These are phyloP conservation scores for Drosophila nr. fundita DNA, from an alignment of 2,888 invertebrate species.

Conservation along the genomic window DNA sequence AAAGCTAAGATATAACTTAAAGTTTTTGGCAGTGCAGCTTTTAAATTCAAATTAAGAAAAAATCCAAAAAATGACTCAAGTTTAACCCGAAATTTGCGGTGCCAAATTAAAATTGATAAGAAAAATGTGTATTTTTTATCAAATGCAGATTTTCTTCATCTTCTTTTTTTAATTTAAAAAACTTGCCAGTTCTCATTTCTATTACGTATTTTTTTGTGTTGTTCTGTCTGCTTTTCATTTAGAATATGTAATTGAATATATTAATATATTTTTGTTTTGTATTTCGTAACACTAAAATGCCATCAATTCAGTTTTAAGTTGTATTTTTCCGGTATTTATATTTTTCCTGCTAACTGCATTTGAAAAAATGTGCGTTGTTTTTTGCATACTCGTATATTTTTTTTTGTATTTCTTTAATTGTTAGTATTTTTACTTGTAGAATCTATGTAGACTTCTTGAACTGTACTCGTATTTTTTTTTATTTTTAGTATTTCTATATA, in stretches of 20 bases:
- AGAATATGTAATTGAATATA: constrained; percentile 59
- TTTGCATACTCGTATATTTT: constrained; percentile 41
- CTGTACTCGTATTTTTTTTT: constrained; percentile 31
- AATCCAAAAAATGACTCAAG: neutral
- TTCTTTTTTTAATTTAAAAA: constrained; percentile 14
- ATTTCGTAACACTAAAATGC: constrained; percentile 65
- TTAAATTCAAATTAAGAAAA: constrained; percentile 14
- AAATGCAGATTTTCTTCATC: constrained; percentile 1
- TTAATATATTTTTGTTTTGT: constrained; percentile 30
- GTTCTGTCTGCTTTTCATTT: constrained; percentile 36
- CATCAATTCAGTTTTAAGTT: constrained; percentile 73
- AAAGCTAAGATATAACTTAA: constrained; percentile 35
- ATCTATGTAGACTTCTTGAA: constrained; percentile 52
- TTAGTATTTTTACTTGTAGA: constrained; percentile 36
- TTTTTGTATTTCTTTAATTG: constrained; percentile 27
- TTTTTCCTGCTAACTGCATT: constrained; percentile 31
- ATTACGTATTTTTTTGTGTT: constrained; percentile 61
- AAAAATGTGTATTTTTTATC: constrained; percentile 6
- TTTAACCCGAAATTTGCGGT: constrained; percentile 2
- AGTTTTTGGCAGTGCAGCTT: constrained; percentile 70
- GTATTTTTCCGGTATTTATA: constrained; percentile 27
- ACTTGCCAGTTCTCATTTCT: constrained; percentile 21
- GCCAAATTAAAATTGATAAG: neutral
- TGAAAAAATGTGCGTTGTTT: constrained; percentile 66
- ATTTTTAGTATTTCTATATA: constrained; percentile 40